Conservation (phyloP, 2,113 vertebrate species). For the Cyanoliseus patagonus region DNA sequence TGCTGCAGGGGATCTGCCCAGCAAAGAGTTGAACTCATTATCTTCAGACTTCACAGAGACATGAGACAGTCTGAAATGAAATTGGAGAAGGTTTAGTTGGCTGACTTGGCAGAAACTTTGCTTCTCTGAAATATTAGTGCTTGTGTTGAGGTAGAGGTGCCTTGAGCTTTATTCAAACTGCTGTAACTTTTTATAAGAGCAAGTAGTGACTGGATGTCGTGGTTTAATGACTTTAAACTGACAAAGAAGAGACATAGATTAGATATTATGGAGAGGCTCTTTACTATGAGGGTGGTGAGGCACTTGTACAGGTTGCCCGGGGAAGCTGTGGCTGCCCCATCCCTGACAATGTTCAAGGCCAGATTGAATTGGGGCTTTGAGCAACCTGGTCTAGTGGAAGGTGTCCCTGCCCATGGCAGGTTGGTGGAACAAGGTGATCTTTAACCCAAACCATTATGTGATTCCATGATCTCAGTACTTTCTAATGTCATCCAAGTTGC, state of each 20-base stretch:
- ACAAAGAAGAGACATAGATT: neutral
- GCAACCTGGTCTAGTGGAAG: neutral
- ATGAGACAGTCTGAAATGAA: neutral
- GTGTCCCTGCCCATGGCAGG: neutral
- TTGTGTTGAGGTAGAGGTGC: neutral
- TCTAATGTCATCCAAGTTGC: neutral
- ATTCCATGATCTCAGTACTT: neutral
- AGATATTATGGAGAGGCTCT: neutral
- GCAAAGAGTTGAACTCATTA: neutral
- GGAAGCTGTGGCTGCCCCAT: neutral
- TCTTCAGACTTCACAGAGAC: neutral
- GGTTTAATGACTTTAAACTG: neutral
- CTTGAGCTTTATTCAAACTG: neutral
- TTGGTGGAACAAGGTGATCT: neutral
- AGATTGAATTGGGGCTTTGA: neutral
- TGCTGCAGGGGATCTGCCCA: neutral
- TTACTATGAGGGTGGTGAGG: neutral
- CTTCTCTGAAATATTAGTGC: rapidly evolving
- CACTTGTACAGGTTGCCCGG: neutral
- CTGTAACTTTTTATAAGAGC: neutral
- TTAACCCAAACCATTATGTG: neutral
- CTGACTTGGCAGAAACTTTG: neutral
- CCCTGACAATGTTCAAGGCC: neutral
- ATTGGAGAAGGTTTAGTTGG: neutral
- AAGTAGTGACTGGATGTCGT: neutral